Conservation (phyloP, 2,113 vertebrate genomes). For the human region GRCh38 chr9:99717501-99718000, state of each 20-base stretch:
- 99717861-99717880: slow-evolving; percentile 18
- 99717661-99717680: neutral
- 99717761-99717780: slow-evolving; percentile 30
- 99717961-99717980: neutral
- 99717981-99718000: neutral
- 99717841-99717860: slow-evolving; percentile 6
- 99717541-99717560: slow-evolving; percentile 17
- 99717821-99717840: slow-evolving; percentile 15
- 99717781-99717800: slow-evolving; percentile 28
- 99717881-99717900: slow-evolving; percentile 56
- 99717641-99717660: neutral
- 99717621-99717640: neutral
- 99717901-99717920: slow-evolving; percentile 21
- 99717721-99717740: neutral
- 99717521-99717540: neutral
- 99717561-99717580: slow-evolving; percentile 7
- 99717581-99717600: neutral
- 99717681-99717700: neutral
- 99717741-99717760: neutral
- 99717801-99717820: neutral
- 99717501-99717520: neutral
- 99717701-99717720: slow-evolving; percentile 10
- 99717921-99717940: slow-evolving; percentile 37
- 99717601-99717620: neutral
- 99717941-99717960: slow-evolving; percentile 38